Conservation (phyloP, 1,140 invertebrate species). For the Drosophila subpulchrella region DNA sequence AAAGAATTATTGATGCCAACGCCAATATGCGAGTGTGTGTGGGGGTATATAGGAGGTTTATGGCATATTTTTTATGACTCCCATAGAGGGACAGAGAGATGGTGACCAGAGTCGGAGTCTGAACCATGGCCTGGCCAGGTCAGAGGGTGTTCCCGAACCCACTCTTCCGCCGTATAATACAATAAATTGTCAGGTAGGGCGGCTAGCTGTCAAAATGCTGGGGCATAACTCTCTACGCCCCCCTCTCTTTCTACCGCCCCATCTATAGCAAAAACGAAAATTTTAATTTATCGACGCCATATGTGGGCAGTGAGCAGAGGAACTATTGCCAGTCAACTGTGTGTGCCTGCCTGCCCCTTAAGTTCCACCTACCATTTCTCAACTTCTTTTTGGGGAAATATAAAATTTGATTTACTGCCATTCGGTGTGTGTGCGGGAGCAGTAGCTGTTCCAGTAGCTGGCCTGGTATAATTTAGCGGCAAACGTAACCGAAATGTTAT, state of each 20-base stretch:
- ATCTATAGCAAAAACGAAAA: slow-evolving; percentile 64
- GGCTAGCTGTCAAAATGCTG: slow-evolving; percentile 76
- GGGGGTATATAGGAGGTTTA: slow-evolving; percentile 46
- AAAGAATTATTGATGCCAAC: slow-evolving; percentile 82
- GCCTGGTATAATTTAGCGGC: slow-evolving; percentile 71
- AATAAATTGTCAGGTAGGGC: slow-evolving; percentile 80
- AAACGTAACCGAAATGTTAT: slow-evolving; percentile 77
- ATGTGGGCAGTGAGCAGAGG: slow-evolving; percentile 78
- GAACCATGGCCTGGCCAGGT: slow-evolving; percentile 49
- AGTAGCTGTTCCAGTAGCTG: slow-evolving; percentile 41
- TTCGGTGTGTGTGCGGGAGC: slow-evolving; percentile 26
- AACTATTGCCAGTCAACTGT: slow-evolving; percentile 52
- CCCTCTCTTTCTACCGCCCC: not conserved
- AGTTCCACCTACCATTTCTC: slow-evolving; percentile 22
- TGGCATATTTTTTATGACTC: slow-evolving; percentile 78
- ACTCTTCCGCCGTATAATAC: slow-evolving; percentile 59
- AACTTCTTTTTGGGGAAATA: slow-evolving; percentile 78
- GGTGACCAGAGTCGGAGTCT: slow-evolving; percentile 45
- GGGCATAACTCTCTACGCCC: slow-evolving; percentile 56
- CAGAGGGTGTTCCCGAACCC: slow-evolving; percentile 22
- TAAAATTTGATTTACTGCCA: slow-evolving; percentile 83
- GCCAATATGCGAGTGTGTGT: slow-evolving; percentile 49
- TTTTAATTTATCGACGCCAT: slow-evolving; percentile 84
- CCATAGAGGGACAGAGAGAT: slow-evolving; percentile 21
- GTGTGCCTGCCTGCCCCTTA: slow-evolving; percentile 31